These are phyloP conservation scores for Tamias sibiricus DNA, from an alignment of 2,113 vertebrate genomes.

Conservation along the genomic window DNA sequence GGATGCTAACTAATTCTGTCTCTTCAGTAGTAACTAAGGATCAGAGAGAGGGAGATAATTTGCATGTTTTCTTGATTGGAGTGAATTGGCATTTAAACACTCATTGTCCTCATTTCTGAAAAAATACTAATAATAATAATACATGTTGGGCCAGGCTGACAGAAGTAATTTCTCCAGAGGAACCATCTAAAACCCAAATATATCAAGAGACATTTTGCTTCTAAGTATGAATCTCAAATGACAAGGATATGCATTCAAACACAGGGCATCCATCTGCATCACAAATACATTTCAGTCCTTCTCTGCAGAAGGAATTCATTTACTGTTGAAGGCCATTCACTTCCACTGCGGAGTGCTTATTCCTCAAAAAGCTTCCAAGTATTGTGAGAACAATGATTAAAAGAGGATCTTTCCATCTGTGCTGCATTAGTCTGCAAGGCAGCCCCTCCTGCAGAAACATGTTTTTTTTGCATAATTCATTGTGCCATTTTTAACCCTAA, in stretches of 20 bases:
- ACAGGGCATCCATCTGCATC: conserved; percentile 73
- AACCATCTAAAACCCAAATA: conserved; percentile 61
- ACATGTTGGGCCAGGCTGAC: conserved; percentile 15
- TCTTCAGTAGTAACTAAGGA: conserved; percentile 67
- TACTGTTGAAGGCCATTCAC: conserved; percentile 76
- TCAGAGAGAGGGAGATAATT: conserved; percentile 72
- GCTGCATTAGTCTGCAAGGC: conserved; percentile 74
- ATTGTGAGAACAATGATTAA: conserved; percentile 78
- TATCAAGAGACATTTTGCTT: conserved; percentile 63
- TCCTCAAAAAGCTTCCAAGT: conserved; percentile 78
- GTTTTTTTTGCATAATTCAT: conserved; percentile 79
- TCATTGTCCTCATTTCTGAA: conserved; percentile 50
- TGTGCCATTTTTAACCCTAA: conserved; percentile 71
- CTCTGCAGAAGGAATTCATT: conserved; percentile 78
- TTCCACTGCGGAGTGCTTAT: conserved; percentile 80
- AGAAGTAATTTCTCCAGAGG: conserved; percentile 67
- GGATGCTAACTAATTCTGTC: conserved; percentile 78
- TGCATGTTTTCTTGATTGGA: conserved; percentile 76
- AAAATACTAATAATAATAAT: conserved; percentile 58
- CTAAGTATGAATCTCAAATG: conserved; percentile 55
- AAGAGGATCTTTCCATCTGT: conserved; percentile 79
- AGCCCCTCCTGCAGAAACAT: conserved; percentile 57
- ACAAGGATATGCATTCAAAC: conserved; percentile 68
- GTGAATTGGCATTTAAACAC: conserved; percentile 68
- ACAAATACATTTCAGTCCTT: conserved; percentile 75